Evolutionary conservation across 2,797 vertebrate species (phyloP).

Genomic region (Pteropus rufus): DNA sequence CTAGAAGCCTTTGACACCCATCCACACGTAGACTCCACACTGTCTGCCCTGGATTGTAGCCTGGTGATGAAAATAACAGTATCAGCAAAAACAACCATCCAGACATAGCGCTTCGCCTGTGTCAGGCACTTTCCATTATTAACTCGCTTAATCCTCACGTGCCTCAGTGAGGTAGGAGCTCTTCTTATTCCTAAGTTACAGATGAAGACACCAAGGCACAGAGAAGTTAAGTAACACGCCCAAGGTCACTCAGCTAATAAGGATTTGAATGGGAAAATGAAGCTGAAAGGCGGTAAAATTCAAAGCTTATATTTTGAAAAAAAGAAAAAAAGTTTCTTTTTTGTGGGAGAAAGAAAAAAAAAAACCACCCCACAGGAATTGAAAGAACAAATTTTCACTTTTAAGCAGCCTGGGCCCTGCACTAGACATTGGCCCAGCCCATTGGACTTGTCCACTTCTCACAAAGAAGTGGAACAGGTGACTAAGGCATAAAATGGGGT

Average conservation of each 20-base stretch:
- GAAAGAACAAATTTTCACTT: background rate
- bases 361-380: background rate
- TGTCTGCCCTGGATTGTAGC: too few species aligned
- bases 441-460: background rate
- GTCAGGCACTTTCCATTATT: background rate
- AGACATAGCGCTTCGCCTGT: rapidly evolving
- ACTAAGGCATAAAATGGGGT: rapidly evolving
- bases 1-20: background rate
- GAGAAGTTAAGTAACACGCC: background rate
- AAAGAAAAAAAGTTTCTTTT: background rate
- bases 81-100: background rate
- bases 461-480: background rate
- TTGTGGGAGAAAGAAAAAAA: too few species aligned
- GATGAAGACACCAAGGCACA: background rate
- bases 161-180: background rate
- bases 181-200: background rate
- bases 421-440: background rate
- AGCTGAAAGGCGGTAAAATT: background rate
- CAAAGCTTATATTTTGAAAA: background rate
- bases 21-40: background rate
- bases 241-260: background rate
- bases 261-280: background rate
- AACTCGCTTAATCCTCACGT: background rate
- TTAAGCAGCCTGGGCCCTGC: background rate
- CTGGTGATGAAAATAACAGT: background rate